Base-by-base conservation (phyloP, 2,113 vertebrate genomes). In the Leuciscus idus region DNA sequence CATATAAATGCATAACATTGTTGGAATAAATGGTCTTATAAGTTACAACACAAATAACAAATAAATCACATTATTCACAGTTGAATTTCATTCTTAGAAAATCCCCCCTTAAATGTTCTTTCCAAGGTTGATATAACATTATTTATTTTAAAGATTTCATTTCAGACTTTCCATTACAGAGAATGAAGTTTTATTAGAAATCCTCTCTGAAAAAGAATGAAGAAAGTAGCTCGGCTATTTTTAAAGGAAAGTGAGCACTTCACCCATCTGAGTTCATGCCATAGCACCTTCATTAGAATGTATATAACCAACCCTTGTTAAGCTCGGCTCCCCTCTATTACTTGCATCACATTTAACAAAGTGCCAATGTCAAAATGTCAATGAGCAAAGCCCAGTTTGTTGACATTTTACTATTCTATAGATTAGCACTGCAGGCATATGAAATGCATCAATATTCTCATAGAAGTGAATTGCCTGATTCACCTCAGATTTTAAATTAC, bases 361-460 rank as follows among this genome's bases (percentile, higher is more conserved):
- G 39, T 43, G 43, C 59, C 59, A 43, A 12, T 80, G 55, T 43
- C n/a, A 43, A 61, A 80, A 80, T 33, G 19, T 61, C 78, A 81
- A 81, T 66, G n/a, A 43, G 36, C 33, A 61, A 61, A 80, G 77
- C 55, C 19, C 30, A 39, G 78, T 30, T 81, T 81, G 78, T 81
- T 81, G 78, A 81, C 78, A 64, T 66, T 46, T 81, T 28, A 81
- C 23, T 81, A 10, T 64, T 64, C 15, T 81, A 81, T 81, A 30
- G 79, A 48, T 64, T 64, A 26, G n/a, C 57, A 66, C 36, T 48
- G n/a, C 39, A 80, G 23, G 52, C 78, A 64, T 43, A 78, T 57
- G 4, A 39, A 23, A 26, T 81, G 26, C 4, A 43, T 81, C 36
- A 64, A 64, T 81, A 62, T 46, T 64, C 4, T 21, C 79, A 48